Percentiles rank a stretch among this genome's conserved stretches.
Conservation (phyloP, 2,888 invertebrate species). For the Thera obeliscata region DNA sequence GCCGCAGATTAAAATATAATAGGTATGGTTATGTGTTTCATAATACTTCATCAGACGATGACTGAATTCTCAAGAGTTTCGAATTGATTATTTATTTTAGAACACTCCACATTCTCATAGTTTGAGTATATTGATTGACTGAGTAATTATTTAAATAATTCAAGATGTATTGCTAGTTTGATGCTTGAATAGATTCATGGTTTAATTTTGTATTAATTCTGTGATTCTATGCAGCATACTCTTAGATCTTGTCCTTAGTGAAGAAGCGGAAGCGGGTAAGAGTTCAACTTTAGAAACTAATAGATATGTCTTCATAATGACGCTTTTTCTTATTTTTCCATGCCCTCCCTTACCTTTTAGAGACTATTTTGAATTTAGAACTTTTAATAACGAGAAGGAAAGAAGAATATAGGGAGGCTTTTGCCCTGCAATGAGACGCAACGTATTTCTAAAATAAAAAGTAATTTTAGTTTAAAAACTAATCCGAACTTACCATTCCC, state of each 20-base stretch:
- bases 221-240: neutral
- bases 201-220: neutral
- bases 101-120: constrained; percentile 28
- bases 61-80: constrained; percentile 39
- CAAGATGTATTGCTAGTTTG: constrained; percentile 12
- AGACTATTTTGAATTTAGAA: no score
- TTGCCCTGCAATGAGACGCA: no score
- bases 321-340: no score
- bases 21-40: constrained; percentile 47
- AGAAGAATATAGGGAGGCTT: no score
- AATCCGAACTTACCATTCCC: neutral
- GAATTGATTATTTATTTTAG: constrained; percentile 36
- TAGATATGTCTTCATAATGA: neutral
- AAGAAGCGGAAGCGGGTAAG: no score
- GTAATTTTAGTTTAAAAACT: neutral
- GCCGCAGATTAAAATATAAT: constrained; percentile 29
- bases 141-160: constrained; percentile 21
- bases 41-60: constrained; percentile 56
- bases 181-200: constrained; percentile 6
- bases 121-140: constrained; percentile 16
- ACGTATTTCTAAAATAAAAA: no score
- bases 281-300: no score
- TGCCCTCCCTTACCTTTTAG: no score
- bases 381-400: no score
- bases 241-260: neutral